Percentiles rank a stretch among this genome's conserved stretches.
phyloP scores from a whole-genome alignment of 2,888 invertebrate genomes.

The Oithona nana region DNA sequence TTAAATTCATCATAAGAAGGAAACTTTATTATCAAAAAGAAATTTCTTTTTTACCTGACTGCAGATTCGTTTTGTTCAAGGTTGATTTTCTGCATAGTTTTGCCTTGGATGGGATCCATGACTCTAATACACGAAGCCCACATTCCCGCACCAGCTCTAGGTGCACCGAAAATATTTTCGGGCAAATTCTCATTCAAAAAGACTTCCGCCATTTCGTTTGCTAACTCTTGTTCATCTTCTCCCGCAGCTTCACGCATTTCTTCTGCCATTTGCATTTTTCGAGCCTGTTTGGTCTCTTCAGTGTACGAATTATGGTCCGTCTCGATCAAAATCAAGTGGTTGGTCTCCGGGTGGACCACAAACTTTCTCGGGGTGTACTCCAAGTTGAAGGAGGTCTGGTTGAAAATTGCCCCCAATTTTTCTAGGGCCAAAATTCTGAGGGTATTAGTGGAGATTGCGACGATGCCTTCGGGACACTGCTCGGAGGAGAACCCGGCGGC shows the following conservation, averaged over 20 bases:
- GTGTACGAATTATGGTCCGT: slow-evolving; percentile 98
- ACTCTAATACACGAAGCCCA: slow-evolving; percentile 85
- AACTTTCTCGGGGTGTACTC: slow-evolving; percentile 92
- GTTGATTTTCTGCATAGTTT: slow-evolving; percentile 42
- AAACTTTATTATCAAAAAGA: not conserved
- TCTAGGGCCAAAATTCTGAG: slow-evolving; percentile 89
- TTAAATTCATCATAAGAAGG: not conserved
- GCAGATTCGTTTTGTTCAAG: slow-evolving; percentile 15
- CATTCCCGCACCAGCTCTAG: slow-evolving; percentile 78
- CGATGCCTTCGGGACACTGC: slow-evolving; percentile 97
- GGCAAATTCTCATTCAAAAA: slow-evolving; percentile 85
- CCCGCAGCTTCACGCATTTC: slow-evolving; percentile 95
- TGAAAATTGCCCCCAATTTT: slow-evolving; percentile 94
- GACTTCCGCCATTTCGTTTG: slow-evolving; percentile 91
- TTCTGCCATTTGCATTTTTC: slow-evolving; percentile 48
- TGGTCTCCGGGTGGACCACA: slow-evolving; percentile 73
- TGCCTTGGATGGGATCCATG: slow-evolving; percentile 61
- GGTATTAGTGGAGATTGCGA: slow-evolving; percentile 94
- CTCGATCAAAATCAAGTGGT: slow-evolving; percentile 74
- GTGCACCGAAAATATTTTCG: slow-evolving; percentile 81
- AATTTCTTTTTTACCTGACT: not conserved
- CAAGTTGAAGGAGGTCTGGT: slow-evolving; percentile 76
- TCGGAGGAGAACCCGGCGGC: slow-evolving; percentile 86
- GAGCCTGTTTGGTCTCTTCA: slow-evolving; percentile 79
- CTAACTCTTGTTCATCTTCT: slow-evolving; percentile 82